Evolutionary conservation across 2,113 vertebrate species (phyloP).

Genomic region (Mixornis gularis): DNA sequence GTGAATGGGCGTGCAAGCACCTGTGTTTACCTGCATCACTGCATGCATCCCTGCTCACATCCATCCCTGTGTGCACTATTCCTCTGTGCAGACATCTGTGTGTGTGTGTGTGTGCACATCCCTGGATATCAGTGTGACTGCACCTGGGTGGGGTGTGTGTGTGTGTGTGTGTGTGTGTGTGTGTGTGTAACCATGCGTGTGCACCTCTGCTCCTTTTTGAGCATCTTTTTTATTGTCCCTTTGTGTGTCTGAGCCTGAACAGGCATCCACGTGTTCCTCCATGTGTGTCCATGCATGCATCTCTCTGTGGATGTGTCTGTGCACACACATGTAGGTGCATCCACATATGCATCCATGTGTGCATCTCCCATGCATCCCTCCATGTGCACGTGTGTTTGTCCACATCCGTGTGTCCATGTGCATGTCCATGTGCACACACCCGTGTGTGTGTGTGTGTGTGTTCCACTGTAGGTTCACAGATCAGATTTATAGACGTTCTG

Average conservation of each 20-base stretch:
- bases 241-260: accelerated
- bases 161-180: accelerated
- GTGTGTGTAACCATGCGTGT: accelerated
- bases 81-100: neutral
- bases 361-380: no score
- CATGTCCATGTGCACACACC: neutral
- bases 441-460: neutral
- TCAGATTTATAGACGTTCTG: conserved; percentile 43
- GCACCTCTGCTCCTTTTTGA: neutral
- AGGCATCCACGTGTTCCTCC: accelerated
- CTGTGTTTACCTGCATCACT: accelerated
- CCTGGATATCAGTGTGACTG: neutral
- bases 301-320: neutral
- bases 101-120: neutral
- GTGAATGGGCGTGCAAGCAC: neutral
- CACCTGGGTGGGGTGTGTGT: accelerated
- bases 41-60: neutral
- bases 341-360: no score
- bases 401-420: neutral
- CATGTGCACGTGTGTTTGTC: neutral
- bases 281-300: accelerated
- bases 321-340: neutral
- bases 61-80: neutral
- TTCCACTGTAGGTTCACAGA: neutral
- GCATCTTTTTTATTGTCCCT: neutral